Percentiles rank a stretch among this genome's conserved stretches.
Conservation (phyloP, 2,113 vertebrate species). For the Phalacrocorax carbo region DNA sequence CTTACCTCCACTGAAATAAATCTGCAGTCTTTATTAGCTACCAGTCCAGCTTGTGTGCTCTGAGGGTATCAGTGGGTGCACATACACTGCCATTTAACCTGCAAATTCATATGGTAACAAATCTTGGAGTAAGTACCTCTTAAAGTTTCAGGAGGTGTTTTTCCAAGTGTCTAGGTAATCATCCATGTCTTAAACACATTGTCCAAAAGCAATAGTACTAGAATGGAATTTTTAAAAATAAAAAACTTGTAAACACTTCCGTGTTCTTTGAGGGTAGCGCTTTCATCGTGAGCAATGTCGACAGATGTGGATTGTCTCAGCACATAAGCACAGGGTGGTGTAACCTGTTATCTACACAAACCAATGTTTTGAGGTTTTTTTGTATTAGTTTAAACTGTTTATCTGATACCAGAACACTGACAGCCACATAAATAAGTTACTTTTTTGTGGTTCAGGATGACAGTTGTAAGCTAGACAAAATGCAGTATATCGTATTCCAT, state of each 20-base stretch:
- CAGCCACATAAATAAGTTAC: neutral
- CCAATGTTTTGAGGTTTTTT: neutral
- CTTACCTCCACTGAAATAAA: neutral
- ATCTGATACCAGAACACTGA: neutral
- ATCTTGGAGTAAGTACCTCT: neutral
- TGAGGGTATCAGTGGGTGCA: neutral
- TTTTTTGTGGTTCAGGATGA: neutral
- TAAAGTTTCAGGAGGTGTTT: neutral
- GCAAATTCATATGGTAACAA: neutral
- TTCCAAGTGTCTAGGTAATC: neutral
- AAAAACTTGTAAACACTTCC: neutral
- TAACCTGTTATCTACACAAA: neutral
- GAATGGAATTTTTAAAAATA: neutral
- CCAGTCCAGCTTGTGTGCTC: neutral
- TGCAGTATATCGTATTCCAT: neutral
- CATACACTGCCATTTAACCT: neutral
- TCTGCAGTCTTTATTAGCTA: neutral
- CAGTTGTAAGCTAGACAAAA: neutral
- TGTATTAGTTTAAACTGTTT: neutral
- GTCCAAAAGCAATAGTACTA: neutral
- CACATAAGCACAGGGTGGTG: neutral
- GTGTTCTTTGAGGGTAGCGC: fast-evolving
- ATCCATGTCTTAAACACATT: neutral
- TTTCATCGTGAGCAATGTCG: neutral
- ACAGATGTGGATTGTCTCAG: neutral